Base-by-base conservation (phyloP, 2,113 vertebrate species). In the Tetrao urogallus region DNA sequence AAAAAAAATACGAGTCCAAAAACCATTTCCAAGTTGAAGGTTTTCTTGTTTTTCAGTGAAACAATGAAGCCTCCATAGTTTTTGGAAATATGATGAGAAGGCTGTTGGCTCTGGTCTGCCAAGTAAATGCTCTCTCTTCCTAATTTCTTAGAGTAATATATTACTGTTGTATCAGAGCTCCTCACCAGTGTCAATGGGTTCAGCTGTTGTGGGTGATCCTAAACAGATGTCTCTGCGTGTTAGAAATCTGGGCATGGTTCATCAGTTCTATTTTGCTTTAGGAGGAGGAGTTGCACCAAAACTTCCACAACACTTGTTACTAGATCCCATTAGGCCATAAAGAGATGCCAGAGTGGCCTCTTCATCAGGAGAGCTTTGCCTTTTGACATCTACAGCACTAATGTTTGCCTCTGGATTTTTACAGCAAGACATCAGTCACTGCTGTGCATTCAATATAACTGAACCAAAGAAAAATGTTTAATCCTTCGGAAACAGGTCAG, bases 221-320 rank as follows among this genome's bases (percentile, higher is more conserved):
- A 52, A 85, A 25, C 7, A 79, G 24, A 14, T 14, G 8, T 47
- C 12, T 47, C 12, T 75, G 25, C 13, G 10, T 18, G 8, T 10
- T 69, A 34, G 20, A 74, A 50, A 6, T 16, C 21, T 60, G 32
- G 21, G 6, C 30, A 54, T 27, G 10, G 48, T 65, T 91, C 57
- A n/a, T 30, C 9, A 32, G 14, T 11, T 67, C 57, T 45, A 8
- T 61, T 84, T 87, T 82, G 36, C 12, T 43, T 58, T 58, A 70
- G 36, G 28, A 83, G 40, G 15, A 91, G 32, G 45, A 85, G 7
- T 5, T 87, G 36, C 36, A 45, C 34, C 56, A 63, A 63, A 77
- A 50, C 6, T 52, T 70, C 18, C 12, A 25, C 15, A 25, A 27
- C 3, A 42, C 5, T 32, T 32, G 5, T 71, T 1, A 0, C 13